Percentiles rank a stretch among this genome's conserved stretches.
These are phyloP conservation scores for Oithona nana DNA, from an alignment of 2,888 invertebrate genomes.

Conservation along the genomic window DNA sequence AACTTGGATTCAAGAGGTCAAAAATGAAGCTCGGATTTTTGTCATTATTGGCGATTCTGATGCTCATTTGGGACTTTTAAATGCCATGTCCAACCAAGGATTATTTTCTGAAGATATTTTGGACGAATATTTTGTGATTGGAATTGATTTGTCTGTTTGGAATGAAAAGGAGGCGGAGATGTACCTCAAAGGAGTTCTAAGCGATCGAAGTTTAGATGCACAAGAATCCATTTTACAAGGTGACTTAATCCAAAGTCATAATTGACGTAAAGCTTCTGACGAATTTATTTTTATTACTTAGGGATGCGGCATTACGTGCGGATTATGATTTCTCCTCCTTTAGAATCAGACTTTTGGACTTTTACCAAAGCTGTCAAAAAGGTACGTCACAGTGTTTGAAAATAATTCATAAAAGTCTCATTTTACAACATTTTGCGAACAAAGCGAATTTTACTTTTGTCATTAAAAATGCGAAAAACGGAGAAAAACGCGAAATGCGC, in stretches of 20 bases:
- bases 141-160: slow-evolving; percentile 37
- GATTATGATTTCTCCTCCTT: not conserved
- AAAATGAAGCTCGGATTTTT: slow-evolving; percentile 36
- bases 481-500: too few species aligned
- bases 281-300: not conserved
- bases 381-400: too few species aligned
- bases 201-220: too few species aligned
- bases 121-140: slow-evolving; percentile 72
- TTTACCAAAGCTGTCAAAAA: too few species aligned
- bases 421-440: too few species aligned
- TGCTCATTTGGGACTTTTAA: slow-evolving; percentile 75
- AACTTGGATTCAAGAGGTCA: not conserved
- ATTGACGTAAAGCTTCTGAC: too few species aligned
- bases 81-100: slow-evolving; percentile 52
- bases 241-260: too few species aligned
- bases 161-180: slow-evolving; percentile 53
- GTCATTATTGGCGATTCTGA: slow-evolving; percentile 72
- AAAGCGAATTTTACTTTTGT: too few species aligned
- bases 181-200: slow-evolving; percentile 64
- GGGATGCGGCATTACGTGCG: not conserved
- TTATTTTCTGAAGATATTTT: slow-evolving; percentile 36
- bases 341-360: not conserved
- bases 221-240: too few species aligned
- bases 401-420: too few species aligned
- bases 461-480: too few species aligned